These are phyloP conservation scores for Zygaena filipendulae DNA, from an alignment of 2,888 invertebrate genomes.

Conservation along the genomic window DNA sequence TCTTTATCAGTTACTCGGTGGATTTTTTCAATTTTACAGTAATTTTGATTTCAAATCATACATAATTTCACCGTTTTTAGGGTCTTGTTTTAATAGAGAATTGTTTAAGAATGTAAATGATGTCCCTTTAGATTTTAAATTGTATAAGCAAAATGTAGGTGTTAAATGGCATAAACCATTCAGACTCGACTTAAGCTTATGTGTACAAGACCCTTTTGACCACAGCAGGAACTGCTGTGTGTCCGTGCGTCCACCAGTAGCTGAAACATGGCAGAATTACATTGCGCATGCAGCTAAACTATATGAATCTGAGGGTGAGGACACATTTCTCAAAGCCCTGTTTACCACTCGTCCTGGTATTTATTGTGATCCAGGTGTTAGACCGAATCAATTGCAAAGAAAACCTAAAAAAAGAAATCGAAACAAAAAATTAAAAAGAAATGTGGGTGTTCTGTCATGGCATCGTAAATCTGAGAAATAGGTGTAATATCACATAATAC, in stretches of 20 bases:
- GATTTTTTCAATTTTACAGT: slow-evolving; percentile 27
- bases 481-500: too few species aligned
- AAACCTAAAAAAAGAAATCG: too few species aligned
- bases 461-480: too few species aligned
- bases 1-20: slow-evolving; percentile 24
- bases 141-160: slow-evolving; percentile 19
- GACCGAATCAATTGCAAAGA: too few species aligned
- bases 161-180: slow-evolving; percentile 10
- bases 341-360: too few species aligned
- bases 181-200: slow-evolving; percentile 16
- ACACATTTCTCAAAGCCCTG: not conserved
- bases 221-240: slow-evolving; percentile 22
- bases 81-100: slow-evolving; percentile 15
- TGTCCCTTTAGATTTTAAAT: slow-evolving; percentile 16
- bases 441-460: too few species aligned
- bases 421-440: too few species aligned
- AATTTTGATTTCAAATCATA: slow-evolving; percentile 21
- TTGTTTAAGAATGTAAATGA: slow-evolving; percentile 13
- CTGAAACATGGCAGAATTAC: not conserved
- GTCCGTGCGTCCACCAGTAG: slow-evolving; percentile 12
- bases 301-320: not conserved
- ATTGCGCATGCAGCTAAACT: not conserved
- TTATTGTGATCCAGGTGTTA: too few species aligned
- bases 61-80: slow-evolving; percentile 22
- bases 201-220: slow-evolving; percentile 25